A percentile compares a stretch with the other conserved stretches of the same genome.
These are phyloP conservation scores for Apus apus DNA, from an alignment of 2,113 vertebrate genomes.

Conservation along the genomic window DNA sequence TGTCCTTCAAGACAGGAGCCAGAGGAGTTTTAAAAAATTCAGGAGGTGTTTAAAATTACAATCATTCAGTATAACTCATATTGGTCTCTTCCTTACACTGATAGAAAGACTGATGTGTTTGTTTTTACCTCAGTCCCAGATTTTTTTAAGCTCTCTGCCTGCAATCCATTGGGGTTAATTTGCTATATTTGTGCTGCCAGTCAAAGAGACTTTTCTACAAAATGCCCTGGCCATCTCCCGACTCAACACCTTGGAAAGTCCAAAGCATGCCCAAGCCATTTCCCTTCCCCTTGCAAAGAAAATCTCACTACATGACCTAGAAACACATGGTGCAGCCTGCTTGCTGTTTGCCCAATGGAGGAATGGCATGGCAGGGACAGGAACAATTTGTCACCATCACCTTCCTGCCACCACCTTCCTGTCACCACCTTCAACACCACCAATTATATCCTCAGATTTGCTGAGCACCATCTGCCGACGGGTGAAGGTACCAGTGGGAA, in stretches of 20 bases:
- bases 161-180: background rate
- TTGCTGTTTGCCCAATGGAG: background rate
- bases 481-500: too few species aligned
- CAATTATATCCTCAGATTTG: background rate
- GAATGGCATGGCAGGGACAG: background rate
- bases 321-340: background rate
- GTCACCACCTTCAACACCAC: too few species aligned
- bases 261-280: background rate
- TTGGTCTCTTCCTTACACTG: background rate
- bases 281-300: background rate
- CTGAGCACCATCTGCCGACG: too few species aligned
- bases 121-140: background rate
- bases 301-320: accelerated
- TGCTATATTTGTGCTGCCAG: background rate
- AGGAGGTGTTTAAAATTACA: background rate
- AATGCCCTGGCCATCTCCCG: background rate
- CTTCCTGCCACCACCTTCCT: too few species aligned
- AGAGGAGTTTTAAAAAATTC: constrained; percentile 12
- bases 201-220: background rate
- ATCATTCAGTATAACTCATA: background rate
- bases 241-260: background rate
- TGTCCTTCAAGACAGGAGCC: background rate
- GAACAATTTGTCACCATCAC: too few species aligned
- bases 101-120: background rate
- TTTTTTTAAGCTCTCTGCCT: background rate